phyloP scores from a whole-genome alignment of 2,888 invertebrate species.

The Rhingia rostrata region DNA sequence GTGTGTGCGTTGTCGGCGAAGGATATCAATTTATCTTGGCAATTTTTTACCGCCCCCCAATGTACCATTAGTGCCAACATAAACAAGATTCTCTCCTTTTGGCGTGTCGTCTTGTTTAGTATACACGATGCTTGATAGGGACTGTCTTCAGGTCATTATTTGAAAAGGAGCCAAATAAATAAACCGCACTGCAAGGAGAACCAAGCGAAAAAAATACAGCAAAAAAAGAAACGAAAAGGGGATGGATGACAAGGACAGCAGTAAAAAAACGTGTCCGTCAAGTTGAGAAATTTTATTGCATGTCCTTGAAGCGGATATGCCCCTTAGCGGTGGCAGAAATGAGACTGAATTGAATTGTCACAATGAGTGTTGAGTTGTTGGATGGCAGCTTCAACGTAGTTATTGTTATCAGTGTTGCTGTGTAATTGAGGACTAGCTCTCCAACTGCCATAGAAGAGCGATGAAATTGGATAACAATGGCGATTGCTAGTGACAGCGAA shows the following conservation, averaged over 20 bases:
- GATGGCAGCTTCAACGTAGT: conserved; percentile 40
- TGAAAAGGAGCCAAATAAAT: conserved; percentile 70
- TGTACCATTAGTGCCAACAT: conserved; percentile 74
- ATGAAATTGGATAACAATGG: conserved; percentile 57
- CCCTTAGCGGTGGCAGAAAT: conserved; percentile 48
- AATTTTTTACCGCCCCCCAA: conserved; percentile 73
- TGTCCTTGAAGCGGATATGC: conserved; percentile 60
- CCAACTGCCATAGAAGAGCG: neutral
- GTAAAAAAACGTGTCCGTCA: conserved; percentile 70
- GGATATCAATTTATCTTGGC: conserved; percentile 74
- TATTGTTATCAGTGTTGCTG: conserved; percentile 47
- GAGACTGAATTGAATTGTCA: conserved; percentile 67
- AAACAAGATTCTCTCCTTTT: conserved; percentile 73
- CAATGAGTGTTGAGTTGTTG: conserved; percentile 54
- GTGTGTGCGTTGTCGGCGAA: conserved; percentile 58
- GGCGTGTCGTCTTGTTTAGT: conserved; percentile 65
- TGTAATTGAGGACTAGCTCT: conserved; percentile 50
- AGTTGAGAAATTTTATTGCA: conserved; percentile 71
- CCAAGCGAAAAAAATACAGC: neutral
- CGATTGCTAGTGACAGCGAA: conserved; percentile 18
- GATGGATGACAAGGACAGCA: conserved; percentile 33
- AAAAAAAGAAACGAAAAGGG: conserved; percentile 22
- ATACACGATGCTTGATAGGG: conserved; percentile 61
- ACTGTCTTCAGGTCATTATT: conserved; percentile 72
- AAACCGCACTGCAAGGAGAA: conserved; percentile 55